Conservation (phyloP, 2,888 invertebrate species). For the Callyntrura sp. region DNA sequence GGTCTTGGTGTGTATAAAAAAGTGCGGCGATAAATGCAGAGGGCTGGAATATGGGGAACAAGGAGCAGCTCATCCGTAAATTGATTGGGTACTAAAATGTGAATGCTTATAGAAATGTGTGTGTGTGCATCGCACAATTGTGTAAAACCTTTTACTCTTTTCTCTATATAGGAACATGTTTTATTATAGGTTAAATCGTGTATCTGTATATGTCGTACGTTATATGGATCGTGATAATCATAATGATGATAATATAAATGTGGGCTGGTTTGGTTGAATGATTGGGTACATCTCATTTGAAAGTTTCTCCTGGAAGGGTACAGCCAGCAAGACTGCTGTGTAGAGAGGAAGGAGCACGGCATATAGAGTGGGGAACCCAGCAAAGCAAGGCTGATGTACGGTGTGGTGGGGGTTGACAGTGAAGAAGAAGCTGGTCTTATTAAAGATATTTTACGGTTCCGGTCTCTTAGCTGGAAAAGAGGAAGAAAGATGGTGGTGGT, state of each 20-base stretch:
- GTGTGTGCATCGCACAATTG: slow-evolving; percentile 10
- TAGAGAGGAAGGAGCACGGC: neutral
- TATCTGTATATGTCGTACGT: slow-evolving; percentile 10
- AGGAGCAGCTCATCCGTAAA: slow-evolving; percentile 71
- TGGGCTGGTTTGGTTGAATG: slow-evolving; percentile 56
- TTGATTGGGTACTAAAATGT: slow-evolving; percentile 72
- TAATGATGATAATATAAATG: slow-evolving; percentile 64
- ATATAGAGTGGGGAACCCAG: slow-evolving; percentile 30
- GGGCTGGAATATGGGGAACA: slow-evolving; percentile 55
- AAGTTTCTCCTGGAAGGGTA: neutral
- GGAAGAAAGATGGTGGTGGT: slow-evolving; percentile 12
- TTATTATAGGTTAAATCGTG: too few species aligned
- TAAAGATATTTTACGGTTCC: slow-evolving; percentile 69
- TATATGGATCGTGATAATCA: slow-evolving; percentile 65
- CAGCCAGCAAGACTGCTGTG: neutral
- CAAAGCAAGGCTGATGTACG: neutral
- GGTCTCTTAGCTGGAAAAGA: slow-evolving; percentile 63
- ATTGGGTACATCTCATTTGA: slow-evolving; percentile 63
- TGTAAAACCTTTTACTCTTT: neutral
- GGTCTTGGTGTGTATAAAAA: slow-evolving; percentile 25
- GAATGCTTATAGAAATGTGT: slow-evolving; percentile 33
- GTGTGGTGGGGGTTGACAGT: slow-evolving; percentile 31
- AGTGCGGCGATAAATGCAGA: slow-evolving; percentile 64
- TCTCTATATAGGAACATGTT: too few species aligned
- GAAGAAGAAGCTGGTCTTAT: slow-evolving; percentile 67